These are phyloP conservation scores for Lordiphosa fenestrarum DNA, from an alignment of 2,888 invertebrate genomes.

Conservation along the genomic window DNA sequence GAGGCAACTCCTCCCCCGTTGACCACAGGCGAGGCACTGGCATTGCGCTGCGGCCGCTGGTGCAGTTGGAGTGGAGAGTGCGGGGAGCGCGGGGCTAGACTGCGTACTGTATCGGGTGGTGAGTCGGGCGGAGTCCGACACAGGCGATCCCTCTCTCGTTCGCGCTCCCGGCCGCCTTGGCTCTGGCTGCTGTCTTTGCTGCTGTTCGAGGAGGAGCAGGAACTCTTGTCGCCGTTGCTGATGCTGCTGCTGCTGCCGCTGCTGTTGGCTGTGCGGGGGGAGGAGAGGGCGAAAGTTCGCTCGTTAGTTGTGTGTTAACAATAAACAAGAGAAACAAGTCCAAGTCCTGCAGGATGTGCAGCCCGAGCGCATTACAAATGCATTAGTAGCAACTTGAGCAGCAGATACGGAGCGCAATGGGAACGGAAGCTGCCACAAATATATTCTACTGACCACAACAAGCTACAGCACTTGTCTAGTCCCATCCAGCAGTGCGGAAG, in stretches of 20 bases:
- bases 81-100: constrained; percentile 79
- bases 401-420: constrained; percentile 3
- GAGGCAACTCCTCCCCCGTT: constrained; percentile 78
- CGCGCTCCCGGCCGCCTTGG: constrained; percentile 49
- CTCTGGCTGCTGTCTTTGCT: constrained; percentile 49
- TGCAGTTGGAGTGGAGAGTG: constrained; percentile 77
- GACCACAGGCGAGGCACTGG: constrained; percentile 79
- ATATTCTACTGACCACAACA: constrained; percentile 60
- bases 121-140: constrained; percentile 80
- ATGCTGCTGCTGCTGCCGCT: constrained; percentile 50
- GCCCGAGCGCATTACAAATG: constrained; percentile 78
- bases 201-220: constrained; percentile 45
- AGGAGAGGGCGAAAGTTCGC: constrained; percentile 17
- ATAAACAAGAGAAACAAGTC: constrained; percentile 52
- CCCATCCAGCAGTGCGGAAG: constrained; percentile 11
- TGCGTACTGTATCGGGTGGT: constrained; percentile 76
- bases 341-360: constrained; percentile 64
- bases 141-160: constrained; percentile 62
- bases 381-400: constrained; percentile 61
- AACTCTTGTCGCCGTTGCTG: constrained; percentile 32
- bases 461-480: constrained; percentile 60
- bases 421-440: constrained; percentile 50
- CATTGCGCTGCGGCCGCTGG: constrained; percentile 78
- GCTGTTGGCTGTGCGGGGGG: constrained; percentile 40
- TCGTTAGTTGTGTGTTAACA: constrained; percentile 52